These are phyloP conservation scores for Cataglyphis altisquamis DNA, from an alignment of 2,888 invertebrate genomes.

Conservation along the genomic window DNA sequence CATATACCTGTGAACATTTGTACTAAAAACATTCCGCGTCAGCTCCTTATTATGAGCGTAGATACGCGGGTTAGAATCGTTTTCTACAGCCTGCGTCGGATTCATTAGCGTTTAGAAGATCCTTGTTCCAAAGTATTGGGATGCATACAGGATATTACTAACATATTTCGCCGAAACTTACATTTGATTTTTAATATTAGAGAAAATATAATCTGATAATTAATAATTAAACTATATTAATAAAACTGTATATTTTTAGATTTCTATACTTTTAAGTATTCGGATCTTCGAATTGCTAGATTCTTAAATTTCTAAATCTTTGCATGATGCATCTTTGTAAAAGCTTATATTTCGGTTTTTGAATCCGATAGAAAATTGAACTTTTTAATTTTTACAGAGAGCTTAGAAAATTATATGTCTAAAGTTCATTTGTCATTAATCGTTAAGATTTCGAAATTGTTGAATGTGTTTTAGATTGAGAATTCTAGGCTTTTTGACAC, in stretches of 20 bases:
- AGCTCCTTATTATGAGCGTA: conserved; percentile 36
- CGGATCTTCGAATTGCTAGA: not conserved
- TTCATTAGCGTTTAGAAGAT: conserved; percentile 25
- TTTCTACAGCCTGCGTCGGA: conserved; percentile 56
- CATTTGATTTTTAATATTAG: conserved; percentile 6
- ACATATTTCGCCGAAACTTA: not conserved
- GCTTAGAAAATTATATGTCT: not conserved
- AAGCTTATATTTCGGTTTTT: not conserved
- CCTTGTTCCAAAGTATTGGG: not conserved
- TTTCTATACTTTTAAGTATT: not conserved
- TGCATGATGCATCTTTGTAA: not conserved
- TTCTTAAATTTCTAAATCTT: not conserved
- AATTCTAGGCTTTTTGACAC: not conserved
- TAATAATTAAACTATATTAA: not conserved
- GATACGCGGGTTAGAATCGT: conserved; percentile 47
- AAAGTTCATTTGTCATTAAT: not conserved
- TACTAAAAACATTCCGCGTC: conserved; percentile 69
- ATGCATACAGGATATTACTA: not conserved
- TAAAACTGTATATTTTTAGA: conserved; percentile 13
- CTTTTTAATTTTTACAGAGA: not conserved
- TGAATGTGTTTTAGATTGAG: not conserved
- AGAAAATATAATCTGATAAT: not conserved
- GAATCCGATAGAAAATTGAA: not conserved
- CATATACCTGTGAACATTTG: conserved; percentile 70
- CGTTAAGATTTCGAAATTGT: not conserved